These are phyloP conservation scores for Phortica variegata DNA, from an alignment of 1,140 invertebrate species.

Conservation along the genomic window DNA sequence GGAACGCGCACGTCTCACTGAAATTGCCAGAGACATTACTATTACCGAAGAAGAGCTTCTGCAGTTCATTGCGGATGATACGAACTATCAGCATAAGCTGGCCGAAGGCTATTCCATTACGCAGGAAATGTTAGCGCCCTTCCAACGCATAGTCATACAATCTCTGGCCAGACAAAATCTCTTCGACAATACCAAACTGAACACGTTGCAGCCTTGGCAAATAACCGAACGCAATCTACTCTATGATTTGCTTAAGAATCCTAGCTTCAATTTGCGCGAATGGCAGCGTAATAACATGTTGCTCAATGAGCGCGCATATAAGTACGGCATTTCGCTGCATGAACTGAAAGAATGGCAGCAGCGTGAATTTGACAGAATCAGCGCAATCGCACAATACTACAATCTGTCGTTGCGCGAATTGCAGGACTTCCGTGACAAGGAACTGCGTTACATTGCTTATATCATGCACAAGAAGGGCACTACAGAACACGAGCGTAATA, in stretches of 20 bases:
- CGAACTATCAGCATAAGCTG: constrained; percentile 30
- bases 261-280: constrained; percentile 39
- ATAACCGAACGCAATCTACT: constrained; percentile 45
- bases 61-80: constrained; percentile 35
- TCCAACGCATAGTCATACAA: constrained; percentile 30
- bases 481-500: constrained; percentile 18
- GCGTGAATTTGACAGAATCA: constrained; percentile 37
- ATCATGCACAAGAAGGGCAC: constrained; percentile 36
- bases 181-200: constrained; percentile 32
- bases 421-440: constrained; percentile 47
- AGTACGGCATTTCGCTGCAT: constrained; percentile 31
- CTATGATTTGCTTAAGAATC: constrained; percentile 45
- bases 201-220: constrained; percentile 37
- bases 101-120: constrained; percentile 30
- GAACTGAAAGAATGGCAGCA: constrained; percentile 45
- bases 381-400: constrained; percentile 37
- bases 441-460: constrained; percentile 30
- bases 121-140: constrained; percentile 30
- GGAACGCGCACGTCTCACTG: constrained; percentile 32
- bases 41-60: constrained; percentile 40
- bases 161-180: constrained; percentile 27
- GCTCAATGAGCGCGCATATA: constrained; percentile 26
- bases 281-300: constrained; percentile 43
- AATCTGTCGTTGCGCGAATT: constrained; percentile 35
- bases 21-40: constrained; percentile 29